Conservation (phyloP, 2,888 invertebrate species). For the Plemyria rubiginata region DNA sequence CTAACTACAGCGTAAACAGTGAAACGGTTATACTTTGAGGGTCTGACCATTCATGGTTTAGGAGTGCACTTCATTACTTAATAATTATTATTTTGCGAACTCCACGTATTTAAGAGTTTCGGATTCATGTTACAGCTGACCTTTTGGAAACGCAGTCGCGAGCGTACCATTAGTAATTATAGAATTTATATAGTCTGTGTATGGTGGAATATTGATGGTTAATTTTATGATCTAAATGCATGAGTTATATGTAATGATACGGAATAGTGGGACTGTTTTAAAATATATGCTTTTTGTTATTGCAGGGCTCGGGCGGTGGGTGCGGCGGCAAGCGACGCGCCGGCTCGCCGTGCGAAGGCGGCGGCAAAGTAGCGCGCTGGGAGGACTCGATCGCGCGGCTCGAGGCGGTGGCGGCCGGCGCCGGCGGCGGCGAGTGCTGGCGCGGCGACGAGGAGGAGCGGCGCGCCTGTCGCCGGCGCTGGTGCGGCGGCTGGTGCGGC, state of each 20-base stretch:
- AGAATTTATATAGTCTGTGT: conserved; percentile 5
- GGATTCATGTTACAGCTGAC: background rate
- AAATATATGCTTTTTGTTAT: conserved; percentile 47
- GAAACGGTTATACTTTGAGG: too few relatives aligned
- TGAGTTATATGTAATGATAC: conserved; percentile 1
- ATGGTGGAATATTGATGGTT: conserved; percentile 23
- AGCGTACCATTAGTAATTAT: background rate
- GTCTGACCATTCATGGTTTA: background rate
- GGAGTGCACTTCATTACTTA: background rate
- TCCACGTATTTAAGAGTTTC: background rate
- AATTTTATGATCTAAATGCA: conserved; percentile 11
- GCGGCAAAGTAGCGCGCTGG: conserved; percentile 82
- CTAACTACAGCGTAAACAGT: too few relatives aligned
- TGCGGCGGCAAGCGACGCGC: conserved; percentile 83
- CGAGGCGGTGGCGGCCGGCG: conserved; percentile 86
- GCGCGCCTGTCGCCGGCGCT: conserved; percentile 82
- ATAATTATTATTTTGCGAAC: background rate
- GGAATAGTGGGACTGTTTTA: conserved; percentile 2
- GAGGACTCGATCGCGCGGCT: conserved; percentile 80
- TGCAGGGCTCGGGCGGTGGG: conserved; percentile 83
- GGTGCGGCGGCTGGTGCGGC: conserved; percentile 84
- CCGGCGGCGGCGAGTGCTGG: conserved; percentile 86
- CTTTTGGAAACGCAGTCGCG: background rate
- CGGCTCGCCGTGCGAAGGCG: conserved; percentile 80
- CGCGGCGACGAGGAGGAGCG: conserved; percentile 83